phyloP scores from a whole-genome alignment of 2,888 invertebrate genomes.

The Vannuccia rotundouncinata region DNA sequence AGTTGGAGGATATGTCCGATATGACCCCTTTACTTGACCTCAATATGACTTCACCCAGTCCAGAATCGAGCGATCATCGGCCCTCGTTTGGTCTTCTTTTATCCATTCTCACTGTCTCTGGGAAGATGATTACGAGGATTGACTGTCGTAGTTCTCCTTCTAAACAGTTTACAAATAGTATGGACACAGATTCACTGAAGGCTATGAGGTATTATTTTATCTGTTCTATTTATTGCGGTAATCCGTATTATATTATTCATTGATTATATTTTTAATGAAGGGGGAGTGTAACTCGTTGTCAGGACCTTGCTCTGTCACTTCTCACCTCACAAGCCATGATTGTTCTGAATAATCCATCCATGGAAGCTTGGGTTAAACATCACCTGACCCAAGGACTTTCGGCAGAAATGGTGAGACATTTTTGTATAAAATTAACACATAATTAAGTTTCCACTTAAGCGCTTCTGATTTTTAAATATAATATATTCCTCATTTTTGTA shows the following conservation, averaged over 20 bases:
- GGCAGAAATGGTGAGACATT: neutral
- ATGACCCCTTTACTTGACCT: neutral
- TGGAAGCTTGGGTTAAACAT: neutral
- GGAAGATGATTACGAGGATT: neutral
- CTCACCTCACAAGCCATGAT: neutral
- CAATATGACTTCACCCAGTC: neutral
- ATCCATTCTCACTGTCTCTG: neutral
- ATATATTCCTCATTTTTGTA: too few species aligned
- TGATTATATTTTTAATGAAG: neutral
- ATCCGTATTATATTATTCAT: too few species aligned
- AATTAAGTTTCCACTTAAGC: too few species aligned
- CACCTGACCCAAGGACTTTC: neutral
- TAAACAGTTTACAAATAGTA: neutral
- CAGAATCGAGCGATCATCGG: neutral
- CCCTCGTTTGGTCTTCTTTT: neutral
- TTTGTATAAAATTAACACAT: too few species aligned
- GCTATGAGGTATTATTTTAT: neutral
- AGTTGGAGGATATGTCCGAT: neutral
- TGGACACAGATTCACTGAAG: neutral
- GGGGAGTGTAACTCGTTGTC: neutral
- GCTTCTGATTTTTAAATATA: too few species aligned
- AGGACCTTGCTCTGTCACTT: neutral
- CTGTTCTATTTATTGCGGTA: too few species aligned
- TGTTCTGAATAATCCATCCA: neutral
- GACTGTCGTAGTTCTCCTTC: neutral